These are phyloP conservation scores for Smutsia gigantea DNA, from an alignment of 2,797 vertebrate genomes.

Conservation along the genomic window DNA sequence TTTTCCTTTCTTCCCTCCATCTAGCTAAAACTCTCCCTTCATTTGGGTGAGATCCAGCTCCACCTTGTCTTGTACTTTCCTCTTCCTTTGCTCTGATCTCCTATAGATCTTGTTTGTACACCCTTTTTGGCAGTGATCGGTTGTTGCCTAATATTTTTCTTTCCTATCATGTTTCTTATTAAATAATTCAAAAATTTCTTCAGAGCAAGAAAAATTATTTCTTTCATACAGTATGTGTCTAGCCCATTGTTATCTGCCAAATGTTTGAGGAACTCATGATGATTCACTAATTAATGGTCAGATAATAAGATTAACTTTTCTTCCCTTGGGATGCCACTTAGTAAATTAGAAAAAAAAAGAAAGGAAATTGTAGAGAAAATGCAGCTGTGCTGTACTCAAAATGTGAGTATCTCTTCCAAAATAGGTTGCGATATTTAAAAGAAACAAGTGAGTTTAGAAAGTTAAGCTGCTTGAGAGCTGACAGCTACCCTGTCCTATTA, in stretches of 20 bases:
- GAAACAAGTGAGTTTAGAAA: constrained; percentile 42
- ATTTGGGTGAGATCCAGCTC: neutral
- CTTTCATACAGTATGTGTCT: neutral
- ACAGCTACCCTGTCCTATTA: constrained; percentile 53
- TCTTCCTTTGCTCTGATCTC: neutral
- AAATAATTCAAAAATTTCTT: neutral
- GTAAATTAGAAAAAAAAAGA: neutral
- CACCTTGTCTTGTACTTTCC: neutral
- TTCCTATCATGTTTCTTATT: neutral
- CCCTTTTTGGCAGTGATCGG: neutral
- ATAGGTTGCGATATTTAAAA: constrained; percentile 62
- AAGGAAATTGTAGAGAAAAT: neutral
- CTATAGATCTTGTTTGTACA: neutral
- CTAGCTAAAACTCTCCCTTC: neutral
- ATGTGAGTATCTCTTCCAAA: neutral
- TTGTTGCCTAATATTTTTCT: neutral
- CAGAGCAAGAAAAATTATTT: neutral
- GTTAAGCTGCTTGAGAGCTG: constrained; percentile 46
- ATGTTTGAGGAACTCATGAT: neutral
- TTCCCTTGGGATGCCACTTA: neutral
- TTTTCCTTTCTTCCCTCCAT: neutral
- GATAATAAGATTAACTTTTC: neutral
- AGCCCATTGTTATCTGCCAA: neutral
- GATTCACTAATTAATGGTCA: neutral
- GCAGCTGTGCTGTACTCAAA: neutral